Base-by-base conservation (phyloP, 2,888 invertebrate genomes). In the Linyphia triangularis region DNA sequence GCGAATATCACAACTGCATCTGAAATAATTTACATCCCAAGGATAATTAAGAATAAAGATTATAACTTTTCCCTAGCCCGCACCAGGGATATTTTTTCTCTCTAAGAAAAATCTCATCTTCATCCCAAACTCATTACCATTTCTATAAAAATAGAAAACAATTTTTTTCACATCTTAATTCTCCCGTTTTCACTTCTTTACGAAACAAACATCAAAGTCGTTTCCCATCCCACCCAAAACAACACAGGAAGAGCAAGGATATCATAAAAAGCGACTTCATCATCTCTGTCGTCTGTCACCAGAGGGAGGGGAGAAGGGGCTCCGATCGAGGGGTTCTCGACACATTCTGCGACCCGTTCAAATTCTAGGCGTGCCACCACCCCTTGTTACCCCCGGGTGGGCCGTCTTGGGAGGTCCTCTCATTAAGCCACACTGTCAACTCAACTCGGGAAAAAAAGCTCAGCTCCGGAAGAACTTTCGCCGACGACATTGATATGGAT, bases 281-380 rank as follows among this genome's bases (percentile, higher is more conserved):
- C 85, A 86, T 86, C 86, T 86, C 24, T 86, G 86, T 86, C 86
- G 78, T 88, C 81, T 88, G 86, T 88, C 86, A 88, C 75, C 81
- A 72, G 16, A 65, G 63, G 79, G 77, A 70, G 69, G 69, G 69
- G 83, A 33, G 30, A 61, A 59, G 9, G 57, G 28, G 75, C 37
- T 9, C 9, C 33, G 5, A 6, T 4, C 33, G 33, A 67, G 51
- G 78, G 78, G 69, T 57, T 59, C 78, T 33, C 77, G 69, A 77
- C 85, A 85, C 79, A 43, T 86, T 86, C 85, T 19, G 81, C 73
- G 86, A 81, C 86, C 86, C 84, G 84, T 69, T 85, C 77, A 69
- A 75, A 85, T 85, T 59, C 84, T 37, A 40, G 59, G 84, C 75
- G 59, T 85, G 75, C 84, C 84, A 43, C 33, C 69, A 69, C 79